phyloP scores from a whole-genome alignment of 1,140 invertebrate genomes.

The Drosophila bocqueti region DNA sequence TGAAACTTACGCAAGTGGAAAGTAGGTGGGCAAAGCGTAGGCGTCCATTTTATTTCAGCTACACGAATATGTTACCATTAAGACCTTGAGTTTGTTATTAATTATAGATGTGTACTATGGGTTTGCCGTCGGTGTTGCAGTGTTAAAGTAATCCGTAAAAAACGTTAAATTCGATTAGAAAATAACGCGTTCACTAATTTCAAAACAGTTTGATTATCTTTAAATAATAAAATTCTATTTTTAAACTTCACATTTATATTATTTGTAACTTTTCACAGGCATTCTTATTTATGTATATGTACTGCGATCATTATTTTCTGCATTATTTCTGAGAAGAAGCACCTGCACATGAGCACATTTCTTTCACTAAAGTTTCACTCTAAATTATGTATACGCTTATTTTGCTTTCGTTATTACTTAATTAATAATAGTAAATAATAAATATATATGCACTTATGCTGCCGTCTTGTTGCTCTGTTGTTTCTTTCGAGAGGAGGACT shows the following conservation, averaged over 20 bases:
- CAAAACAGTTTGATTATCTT: neutral
- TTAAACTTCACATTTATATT: neutral
- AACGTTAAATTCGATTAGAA: neutral
- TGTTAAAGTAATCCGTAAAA: neutral
- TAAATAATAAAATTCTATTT: neutral
- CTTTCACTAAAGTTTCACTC: neutral
- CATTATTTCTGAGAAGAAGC: neutral
- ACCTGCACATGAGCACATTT: neutral
- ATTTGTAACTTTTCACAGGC: neutral
- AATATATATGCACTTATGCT: slow-evolving; percentile 47
- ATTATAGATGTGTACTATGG: neutral
- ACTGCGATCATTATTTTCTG: neutral
- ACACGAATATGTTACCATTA: neutral
- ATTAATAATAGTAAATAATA: slow-evolving; percentile 30
- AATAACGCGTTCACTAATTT: neutral
- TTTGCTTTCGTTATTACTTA: slow-evolving; percentile 16
- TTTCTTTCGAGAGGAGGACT: slow-evolving; percentile 63
- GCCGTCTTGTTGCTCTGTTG: slow-evolving; percentile 59
- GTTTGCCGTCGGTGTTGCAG: slow-evolving; percentile 22
- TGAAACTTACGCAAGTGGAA: slow-evolving; percentile 76
- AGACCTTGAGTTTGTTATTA: neutral
- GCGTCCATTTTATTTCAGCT: slow-evolving; percentile 62
- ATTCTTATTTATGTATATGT: neutral
- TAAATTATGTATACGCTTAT: slow-evolving; percentile 2
- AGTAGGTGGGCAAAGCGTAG: slow-evolving; percentile 76